A percentile compares a stretch with the other conserved stretches of the same genome.
phyloP scores from a whole-genome alignment of 2,888 invertebrate genomes.

The Cosmopolites sordidus region DNA sequence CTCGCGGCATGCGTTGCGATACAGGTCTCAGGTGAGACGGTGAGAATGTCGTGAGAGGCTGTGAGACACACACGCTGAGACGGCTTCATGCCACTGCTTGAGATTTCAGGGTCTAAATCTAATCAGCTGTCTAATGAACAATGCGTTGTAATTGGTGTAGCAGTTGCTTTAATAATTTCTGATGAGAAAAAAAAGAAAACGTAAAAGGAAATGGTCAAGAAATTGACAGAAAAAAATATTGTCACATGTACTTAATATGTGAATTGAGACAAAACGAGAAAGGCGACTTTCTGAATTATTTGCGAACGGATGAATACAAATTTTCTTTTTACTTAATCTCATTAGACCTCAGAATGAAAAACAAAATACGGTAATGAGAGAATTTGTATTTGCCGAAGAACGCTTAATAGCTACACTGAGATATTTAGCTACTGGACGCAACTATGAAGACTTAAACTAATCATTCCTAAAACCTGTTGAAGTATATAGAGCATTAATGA shows the following conservation, averaged over 20 bases:
- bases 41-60: conserved; percentile 58
- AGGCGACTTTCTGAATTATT: not conserved
- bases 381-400: no score
- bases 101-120: no score
- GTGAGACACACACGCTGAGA: no score
- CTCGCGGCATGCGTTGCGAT: no score
- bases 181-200: not conserved
- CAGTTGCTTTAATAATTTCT: not conserved
- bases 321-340: no score
- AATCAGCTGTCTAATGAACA: no score
- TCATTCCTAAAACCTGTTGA: not conserved
- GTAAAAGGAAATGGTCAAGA: not conserved
- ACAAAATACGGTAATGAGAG: no score
- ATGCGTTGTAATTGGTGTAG: not conserved
- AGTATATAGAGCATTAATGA: not conserved
- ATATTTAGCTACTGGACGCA: not conserved
- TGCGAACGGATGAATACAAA: not conserved
- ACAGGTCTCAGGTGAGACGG: conserved; percentile 71
- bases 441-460: not conserved
- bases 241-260: not conserved
- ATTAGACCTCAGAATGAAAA: no score
- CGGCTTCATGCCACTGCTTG: conserved; percentile 55
- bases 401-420: no score
- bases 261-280: not conserved
- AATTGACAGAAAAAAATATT: not conserved